Conservation (phyloP, 2,797 vertebrate species). For the Anableps anableps region DNA sequence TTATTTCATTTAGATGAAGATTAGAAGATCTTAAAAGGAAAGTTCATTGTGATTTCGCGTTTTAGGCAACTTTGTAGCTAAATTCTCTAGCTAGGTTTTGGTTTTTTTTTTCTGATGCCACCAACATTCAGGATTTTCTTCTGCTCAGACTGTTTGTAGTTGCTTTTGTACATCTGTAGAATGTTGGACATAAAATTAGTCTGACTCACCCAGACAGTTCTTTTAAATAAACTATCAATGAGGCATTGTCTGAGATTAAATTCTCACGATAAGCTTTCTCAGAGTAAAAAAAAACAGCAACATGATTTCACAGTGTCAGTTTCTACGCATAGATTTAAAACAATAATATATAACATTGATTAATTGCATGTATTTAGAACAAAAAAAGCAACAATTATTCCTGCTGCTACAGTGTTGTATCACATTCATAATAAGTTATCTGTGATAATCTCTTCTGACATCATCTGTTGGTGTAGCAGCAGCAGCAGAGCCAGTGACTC, state of each 20-base stretch:
- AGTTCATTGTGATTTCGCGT: too few species aligned
- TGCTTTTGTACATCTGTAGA: not conserved
- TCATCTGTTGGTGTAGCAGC: not conserved
- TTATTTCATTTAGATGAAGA: too few species aligned
- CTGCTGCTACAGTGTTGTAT: not conserved
- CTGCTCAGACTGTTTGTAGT: not conserved
- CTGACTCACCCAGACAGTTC: not conserved
- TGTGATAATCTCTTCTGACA: not conserved
- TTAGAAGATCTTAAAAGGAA: too few species aligned
- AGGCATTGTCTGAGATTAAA: not conserved
- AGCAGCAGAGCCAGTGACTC: not conserved
- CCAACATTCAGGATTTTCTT: not conserved
- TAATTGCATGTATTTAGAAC: not conserved
- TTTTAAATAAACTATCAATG: not conserved
- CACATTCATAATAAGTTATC: not conserved
- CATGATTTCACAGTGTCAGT: not conserved
- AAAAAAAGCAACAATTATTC: not conserved
- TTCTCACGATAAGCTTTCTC: not conserved
- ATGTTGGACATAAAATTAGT: not conserved
- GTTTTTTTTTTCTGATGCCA: too few species aligned
- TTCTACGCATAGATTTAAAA: not conserved
- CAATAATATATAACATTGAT: not conserved
- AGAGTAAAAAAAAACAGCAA: not conserved
- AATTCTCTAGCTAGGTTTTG: not conserved
- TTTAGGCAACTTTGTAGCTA: not conserved